Percentiles rank a stretch among this genome's conserved stretches.
phyloP scores from a whole-genome alignment of 2,113 vertebrate genomes.

The Dicentrarchus labrax region DNA sequence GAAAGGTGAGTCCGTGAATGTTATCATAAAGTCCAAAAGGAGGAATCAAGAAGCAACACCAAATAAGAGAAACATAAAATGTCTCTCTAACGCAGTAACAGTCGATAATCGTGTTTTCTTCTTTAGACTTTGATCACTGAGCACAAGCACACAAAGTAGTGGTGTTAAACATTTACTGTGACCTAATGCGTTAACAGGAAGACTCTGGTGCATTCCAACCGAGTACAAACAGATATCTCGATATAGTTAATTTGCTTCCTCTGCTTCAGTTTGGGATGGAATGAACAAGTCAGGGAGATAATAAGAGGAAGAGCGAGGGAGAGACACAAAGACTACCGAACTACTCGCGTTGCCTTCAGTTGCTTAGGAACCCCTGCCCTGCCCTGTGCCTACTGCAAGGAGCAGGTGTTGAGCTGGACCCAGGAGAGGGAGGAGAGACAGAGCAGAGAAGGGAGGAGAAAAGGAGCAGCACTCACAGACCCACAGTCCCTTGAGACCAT shows the following conservation, averaged over 20 bases:
- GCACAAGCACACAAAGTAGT: conserved; percentile 12
- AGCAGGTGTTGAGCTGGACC: conserved; percentile 83
- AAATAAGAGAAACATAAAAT: not conserved
- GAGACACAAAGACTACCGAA: conserved; percentile 42
- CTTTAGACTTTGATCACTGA: conserved; percentile 71
- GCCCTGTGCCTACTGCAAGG: conserved; percentile 67
- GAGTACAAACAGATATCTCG: not conserved
- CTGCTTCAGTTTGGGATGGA: not conserved
- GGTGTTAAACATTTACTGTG: conserved; percentile 72
- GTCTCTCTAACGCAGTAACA: not conserved
- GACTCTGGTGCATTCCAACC: not conserved
- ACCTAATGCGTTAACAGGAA: conserved; percentile 4
- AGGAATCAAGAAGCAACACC: not conserved
- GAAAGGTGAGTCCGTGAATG: conserved; percentile 5
- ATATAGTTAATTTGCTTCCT: not conserved
- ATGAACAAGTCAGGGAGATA: not conserved
- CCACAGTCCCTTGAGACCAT: conserved; percentile 73
- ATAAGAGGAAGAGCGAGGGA: conserved; percentile 13
- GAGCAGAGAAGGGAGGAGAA: conserved; percentile 51
- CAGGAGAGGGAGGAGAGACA: conserved; percentile 73
- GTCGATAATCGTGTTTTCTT: not conserved
- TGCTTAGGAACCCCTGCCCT: conserved; percentile 75
- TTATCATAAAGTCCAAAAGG: conserved; percentile 11
- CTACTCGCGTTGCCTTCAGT: conserved; percentile 49
- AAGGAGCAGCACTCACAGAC: conserved; percentile 64